These are phyloP conservation scores for Agrochola lota DNA, from an alignment of 2,888 invertebrate genomes.

Conservation along the genomic window DNA sequence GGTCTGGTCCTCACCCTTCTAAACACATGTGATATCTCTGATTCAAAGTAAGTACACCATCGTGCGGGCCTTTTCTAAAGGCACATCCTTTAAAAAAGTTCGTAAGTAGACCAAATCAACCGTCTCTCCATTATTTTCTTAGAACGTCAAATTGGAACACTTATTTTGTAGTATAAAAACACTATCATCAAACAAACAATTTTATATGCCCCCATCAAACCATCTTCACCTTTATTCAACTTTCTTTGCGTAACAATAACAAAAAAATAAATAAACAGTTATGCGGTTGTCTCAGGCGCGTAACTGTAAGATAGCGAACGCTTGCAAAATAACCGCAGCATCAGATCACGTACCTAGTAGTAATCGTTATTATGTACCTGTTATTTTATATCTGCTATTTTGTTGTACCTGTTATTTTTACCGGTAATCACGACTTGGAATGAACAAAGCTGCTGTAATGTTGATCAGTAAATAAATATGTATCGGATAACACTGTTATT, in stretches of 20 bases:
- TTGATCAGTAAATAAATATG: slow-evolving; percentile 23
- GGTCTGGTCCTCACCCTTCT: too few relatives aligned
- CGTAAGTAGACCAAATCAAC: background rate
- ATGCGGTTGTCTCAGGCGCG: slow-evolving; percentile 52
- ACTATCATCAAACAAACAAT: slow-evolving; percentile 8
- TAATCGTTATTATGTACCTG: slow-evolving; percentile 37
- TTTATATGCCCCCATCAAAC: background rate
- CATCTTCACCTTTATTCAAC: slow-evolving; percentile 45
- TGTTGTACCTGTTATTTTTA: slow-evolving; percentile 42
- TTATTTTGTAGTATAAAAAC: background rate
- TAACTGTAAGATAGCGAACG: slow-evolving; percentile 61
- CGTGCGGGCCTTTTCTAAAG: background rate
- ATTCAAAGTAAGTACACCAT: background rate
- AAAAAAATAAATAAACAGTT: slow-evolving; percentile 58
- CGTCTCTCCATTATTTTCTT: background rate
- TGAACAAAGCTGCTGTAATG: slow-evolving; percentile 9
- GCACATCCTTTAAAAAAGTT: background rate
- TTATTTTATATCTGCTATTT: slow-evolving; percentile 37
- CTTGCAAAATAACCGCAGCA: slow-evolving; percentile 62
- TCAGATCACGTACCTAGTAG: slow-evolving; percentile 55
- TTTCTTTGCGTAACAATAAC: slow-evolving; percentile 48
- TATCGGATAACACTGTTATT: background rate
- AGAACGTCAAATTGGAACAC: background rate
- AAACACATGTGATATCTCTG: background rate
- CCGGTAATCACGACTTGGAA: slow-evolving; percentile 7